phyloP scores from a whole-genome alignment of 2,888 invertebrate genomes.

The Sesia bembeciformis region DNA sequence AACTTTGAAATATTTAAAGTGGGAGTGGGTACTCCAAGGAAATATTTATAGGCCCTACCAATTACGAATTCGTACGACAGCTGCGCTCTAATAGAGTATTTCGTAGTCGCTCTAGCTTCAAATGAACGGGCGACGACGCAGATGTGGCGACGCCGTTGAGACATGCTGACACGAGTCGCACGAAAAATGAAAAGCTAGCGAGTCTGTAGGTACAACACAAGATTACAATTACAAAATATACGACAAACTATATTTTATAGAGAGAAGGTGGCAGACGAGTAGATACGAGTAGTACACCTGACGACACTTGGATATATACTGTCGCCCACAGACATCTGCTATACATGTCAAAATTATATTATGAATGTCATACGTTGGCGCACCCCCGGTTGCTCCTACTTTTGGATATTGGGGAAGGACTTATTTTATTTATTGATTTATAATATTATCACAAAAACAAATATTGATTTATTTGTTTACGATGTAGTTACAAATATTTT shows the following conservation, averaged over 20 bases:
- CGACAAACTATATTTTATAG: background rate
- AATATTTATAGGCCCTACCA: slow-evolving; percentile 48
- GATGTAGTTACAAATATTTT: too few species aligned
- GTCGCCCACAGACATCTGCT: too few species aligned
- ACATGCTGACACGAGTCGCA: background rate
- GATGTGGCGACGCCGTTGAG: slow-evolving; percentile 36
- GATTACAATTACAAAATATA: background rate
- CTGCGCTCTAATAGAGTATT: slow-evolving; percentile 60
- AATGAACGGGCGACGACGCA: slow-evolving; percentile 53
- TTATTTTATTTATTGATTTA: too few species aligned
- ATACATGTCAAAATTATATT: too few species aligned
- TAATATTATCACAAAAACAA: too few species aligned
- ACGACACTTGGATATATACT: too few species aligned
- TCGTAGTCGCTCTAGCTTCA: slow-evolving; percentile 61
- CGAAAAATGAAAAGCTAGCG: background rate
- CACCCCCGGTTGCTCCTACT: too few species aligned
- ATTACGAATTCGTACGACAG: slow-evolving; percentile 54
- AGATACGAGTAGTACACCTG: too few species aligned
- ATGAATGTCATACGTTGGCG: too few species aligned
- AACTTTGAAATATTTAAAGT: background rate
- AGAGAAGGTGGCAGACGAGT: too few species aligned
- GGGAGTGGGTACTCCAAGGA: slow-evolving; percentile 15
- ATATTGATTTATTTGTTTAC: too few species aligned
- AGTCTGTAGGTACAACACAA: background rate
- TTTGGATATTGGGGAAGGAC: too few species aligned